A percentile compares a stretch with the other conserved stretches of the same genome.
These are phyloP conservation scores for Empidonax alnorum DNA, from an alignment of 2,113 vertebrate genomes.

Conservation along the genomic window DNA sequence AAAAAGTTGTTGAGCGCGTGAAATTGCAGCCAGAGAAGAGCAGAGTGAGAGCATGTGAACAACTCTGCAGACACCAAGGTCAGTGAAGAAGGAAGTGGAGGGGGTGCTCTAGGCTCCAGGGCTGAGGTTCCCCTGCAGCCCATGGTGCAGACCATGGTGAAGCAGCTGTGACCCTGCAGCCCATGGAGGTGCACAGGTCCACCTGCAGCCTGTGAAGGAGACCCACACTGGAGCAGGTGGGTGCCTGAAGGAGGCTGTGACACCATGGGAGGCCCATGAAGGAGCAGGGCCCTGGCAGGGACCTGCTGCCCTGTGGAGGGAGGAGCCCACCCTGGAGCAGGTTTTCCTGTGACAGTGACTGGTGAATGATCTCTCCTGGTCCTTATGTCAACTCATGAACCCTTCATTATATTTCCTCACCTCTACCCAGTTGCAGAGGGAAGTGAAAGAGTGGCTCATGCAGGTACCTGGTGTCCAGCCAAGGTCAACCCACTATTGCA, in stretches of 20 bases:
- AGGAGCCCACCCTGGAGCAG: neutral
- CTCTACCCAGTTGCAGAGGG: neutral
- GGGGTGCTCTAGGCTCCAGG: neutral
- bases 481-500: neutral
- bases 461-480: neutral
- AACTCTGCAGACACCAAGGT: neutral
- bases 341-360: neutral
- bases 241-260: neutral
- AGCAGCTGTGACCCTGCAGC: neutral
- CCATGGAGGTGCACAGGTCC: neutral
- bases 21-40: neutral
- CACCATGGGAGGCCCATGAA: neutral
- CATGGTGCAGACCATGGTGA: neutral
- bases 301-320: neutral
- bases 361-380: neutral
- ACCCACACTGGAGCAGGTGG: neutral
- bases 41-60: neutral
- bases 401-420: neutral
- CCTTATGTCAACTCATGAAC: neutral
- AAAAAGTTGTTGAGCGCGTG: neutral
- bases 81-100: neutral
- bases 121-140: neutral
- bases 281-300: neutral
- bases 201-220: neutral
- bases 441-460: neutral